Conservation (phyloP, 2,797 vertebrate genomes). For the Typhlichthys eigenmanni region DNA sequence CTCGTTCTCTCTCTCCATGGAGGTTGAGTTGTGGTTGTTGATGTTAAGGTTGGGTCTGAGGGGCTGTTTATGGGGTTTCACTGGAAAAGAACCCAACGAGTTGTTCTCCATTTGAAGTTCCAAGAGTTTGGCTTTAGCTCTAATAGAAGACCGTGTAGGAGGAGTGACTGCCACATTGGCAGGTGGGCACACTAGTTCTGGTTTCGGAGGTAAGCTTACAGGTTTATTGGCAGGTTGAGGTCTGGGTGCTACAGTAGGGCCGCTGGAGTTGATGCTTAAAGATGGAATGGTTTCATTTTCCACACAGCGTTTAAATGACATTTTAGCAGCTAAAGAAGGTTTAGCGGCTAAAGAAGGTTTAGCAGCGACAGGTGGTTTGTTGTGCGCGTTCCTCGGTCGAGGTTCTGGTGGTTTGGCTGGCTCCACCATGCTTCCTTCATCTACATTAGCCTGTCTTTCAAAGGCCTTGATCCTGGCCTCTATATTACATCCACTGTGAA, state of each 20-base stretch:
- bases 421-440: slow-evolving; percentile 57
- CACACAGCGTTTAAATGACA: slow-evolving; percentile 51
- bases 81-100: slow-evolving; percentile 37
- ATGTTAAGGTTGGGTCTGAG: slow-evolving; percentile 83
- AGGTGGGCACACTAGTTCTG: slow-evolving; percentile 47
- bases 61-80: slow-evolving; percentile 74
- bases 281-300: slow-evolving; percentile 53
- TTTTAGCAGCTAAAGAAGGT: slow-evolving; percentile 75
- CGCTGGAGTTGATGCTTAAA: slow-evolving; percentile 38
- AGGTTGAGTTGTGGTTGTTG: slow-evolving; percentile 82
- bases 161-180: slow-evolving; percentile 52
- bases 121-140: slow-evolving; percentile 70
- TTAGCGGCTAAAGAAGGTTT: slow-evolving; percentile 83
- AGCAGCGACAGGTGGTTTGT: slow-evolving; percentile 74
- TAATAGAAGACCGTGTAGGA: slow-evolving; percentile 64
- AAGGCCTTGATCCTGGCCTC: slow-evolving; percentile 89
- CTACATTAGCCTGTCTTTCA: slow-evolving; percentile 79
- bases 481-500: slow-evolving; percentile 81
- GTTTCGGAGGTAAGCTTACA: slow-evolving; percentile 43
- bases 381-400: slow-evolving; percentile 74
- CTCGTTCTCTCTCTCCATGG: slow-evolving; percentile 44
- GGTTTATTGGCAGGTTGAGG: slow-evolving; percentile 79
- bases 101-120: slow-evolving; percentile 66
- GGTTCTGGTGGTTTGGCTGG: slow-evolving; percentile 77
- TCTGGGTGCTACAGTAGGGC: slow-evolving; percentile 64